These are phyloP conservation scores for Arrhamphus sclerolepis DNA, from an alignment of 2,797 vertebrate species.

Conservation along the genomic window DNA sequence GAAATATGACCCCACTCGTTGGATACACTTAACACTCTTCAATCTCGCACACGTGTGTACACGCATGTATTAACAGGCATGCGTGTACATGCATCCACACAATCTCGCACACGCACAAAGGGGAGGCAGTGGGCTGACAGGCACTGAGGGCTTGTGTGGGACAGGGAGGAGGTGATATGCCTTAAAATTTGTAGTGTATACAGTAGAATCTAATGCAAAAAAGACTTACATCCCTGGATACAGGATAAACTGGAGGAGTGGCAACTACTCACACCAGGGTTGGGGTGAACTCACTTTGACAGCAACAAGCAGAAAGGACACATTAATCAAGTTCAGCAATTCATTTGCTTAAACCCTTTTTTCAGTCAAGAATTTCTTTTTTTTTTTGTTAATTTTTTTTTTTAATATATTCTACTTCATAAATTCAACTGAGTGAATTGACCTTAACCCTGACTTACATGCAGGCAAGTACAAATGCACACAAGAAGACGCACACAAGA, in stretches of 20 bases:
- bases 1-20: conserved; percentile 88
- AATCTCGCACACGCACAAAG: conserved; percentile 48
- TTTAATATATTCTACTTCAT: conserved; percentile 26
- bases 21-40: conserved; percentile 89
- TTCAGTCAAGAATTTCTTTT: conserved; percentile 44
- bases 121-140: conserved; percentile 97
- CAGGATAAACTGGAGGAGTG: conserved; percentile 75
- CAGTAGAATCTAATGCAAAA: conserved; percentile 81
- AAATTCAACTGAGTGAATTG: conserved; percentile 69
- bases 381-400: conserved; percentile 32
- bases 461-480: conserved; percentile 71
- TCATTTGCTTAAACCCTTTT: conserved; percentile 26
- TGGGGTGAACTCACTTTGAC: conserved; percentile 68
- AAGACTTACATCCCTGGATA: conserved; percentile 74
- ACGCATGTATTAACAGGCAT: conserved; percentile 63
- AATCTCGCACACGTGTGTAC: conserved; percentile 60
- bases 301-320: conserved; percentile 35
- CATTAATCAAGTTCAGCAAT: conserved; percentile 41
- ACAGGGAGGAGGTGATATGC: conserved; percentile 77
- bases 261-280: conserved; percentile 69
- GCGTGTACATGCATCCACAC: conserved; percentile 51
- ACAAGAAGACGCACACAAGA: conserved; percentile 25
- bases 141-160: conserved; percentile 80
- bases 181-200: conserved; percentile 81
- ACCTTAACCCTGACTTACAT: conserved; percentile 75